Percentiles rank a stretch among this genome's conserved stretches.
These are phyloP conservation scores for Lepus timidus DNA, from an alignment of 2,113 vertebrate genomes.

Conservation along the genomic window DNA sequence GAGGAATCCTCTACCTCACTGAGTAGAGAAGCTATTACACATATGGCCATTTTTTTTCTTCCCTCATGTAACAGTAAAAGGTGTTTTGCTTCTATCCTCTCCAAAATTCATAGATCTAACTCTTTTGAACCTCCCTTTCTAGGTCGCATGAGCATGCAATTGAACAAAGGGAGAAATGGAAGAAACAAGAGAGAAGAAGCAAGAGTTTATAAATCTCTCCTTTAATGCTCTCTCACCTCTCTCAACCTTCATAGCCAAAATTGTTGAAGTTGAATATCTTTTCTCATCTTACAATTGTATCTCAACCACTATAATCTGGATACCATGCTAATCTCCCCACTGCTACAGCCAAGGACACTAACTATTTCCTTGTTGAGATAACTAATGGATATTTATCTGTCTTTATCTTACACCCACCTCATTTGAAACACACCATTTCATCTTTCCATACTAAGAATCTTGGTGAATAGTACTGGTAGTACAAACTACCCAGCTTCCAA, in stretches of 20 bases:
- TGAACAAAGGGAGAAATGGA: not conserved
- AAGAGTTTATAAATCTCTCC: too few species aligned
- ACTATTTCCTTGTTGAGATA: not conserved
- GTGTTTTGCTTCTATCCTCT: not conserved
- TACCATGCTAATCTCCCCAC: not conserved
- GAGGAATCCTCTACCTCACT: not conserved
- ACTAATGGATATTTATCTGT: not conserved
- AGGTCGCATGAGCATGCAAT: not conserved
- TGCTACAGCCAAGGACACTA: not conserved
- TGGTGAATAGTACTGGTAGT: not conserved
- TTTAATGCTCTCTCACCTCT: not conserved
- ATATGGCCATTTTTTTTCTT: not conserved
- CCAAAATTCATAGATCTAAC: not conserved
- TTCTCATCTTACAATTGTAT: not conserved
- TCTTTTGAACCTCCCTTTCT: not conserved
- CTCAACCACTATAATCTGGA: not conserved
- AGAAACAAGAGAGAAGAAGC: too few species aligned
- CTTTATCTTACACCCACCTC: not conserved
- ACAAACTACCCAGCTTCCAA: not conserved
- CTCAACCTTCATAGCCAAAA: not conserved
- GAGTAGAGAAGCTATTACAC: not conserved
- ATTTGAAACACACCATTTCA: not conserved
- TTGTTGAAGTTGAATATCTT: not conserved
- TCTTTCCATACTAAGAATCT: not conserved
- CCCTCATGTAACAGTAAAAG: not conserved